Evolutionary conservation across 2,113 vertebrate species (phyloP).

Genomic region (Dicrurus megarhynchus): DNA sequence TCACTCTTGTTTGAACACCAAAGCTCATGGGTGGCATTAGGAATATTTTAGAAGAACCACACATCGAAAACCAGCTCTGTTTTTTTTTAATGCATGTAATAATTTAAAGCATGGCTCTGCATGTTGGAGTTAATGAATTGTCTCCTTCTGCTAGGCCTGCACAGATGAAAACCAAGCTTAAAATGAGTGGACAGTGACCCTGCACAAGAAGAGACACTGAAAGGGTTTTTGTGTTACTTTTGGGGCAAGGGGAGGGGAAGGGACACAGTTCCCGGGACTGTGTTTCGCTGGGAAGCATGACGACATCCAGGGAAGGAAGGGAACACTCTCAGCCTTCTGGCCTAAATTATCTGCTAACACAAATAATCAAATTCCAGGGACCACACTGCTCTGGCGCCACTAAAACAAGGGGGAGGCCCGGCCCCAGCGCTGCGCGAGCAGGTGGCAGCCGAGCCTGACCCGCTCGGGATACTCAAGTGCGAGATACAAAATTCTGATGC

Average conservation of each 20-base stretch:
- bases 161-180: background rate
- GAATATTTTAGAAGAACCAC: background rate
- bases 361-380: slow-evolving; percentile 76
- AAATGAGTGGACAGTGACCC: background rate
- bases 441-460: slow-evolving; percentile 56
- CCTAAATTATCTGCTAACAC: slow-evolving; percentile 79
- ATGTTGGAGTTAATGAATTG: background rate
- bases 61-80: background rate
- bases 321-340: slow-evolving; percentile 68
- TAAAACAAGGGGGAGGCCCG: background rate
- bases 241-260: background rate
- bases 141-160: background rate
- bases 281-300: slow-evolving; percentile 64
- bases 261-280: background rate
- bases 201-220: background rate
- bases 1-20: background rate
- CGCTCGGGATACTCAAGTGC: background rate
- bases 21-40: background rate
- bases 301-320: slow-evolving; percentile 57
- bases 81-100: background rate
- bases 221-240: background rate
- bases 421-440: slow-evolving; percentile 15
- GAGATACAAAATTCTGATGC: background rate
- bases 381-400: slow-evolving; percentile 66
- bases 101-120: background rate